Evolutionary conservation across 2,113 vertebrate genomes (phyloP).

Genomic region (Corynorhinus townsendii): DNA sequence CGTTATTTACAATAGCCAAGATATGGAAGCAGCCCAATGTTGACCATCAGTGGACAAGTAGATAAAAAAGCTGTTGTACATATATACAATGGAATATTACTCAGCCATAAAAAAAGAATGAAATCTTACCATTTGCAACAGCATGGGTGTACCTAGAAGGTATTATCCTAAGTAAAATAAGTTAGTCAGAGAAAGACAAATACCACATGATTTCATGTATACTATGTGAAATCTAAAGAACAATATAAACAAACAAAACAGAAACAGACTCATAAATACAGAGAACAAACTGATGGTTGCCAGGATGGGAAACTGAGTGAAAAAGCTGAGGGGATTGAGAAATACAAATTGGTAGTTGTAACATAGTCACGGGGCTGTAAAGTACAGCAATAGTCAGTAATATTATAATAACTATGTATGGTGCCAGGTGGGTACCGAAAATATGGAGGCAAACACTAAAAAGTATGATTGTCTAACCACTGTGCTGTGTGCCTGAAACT

Average conservation of each 20-base stretch:
- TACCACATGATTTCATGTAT: background rate
- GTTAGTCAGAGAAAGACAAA: background rate
- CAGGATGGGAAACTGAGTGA: background rate
- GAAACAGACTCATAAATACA: background rate
- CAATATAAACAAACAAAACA: background rate
- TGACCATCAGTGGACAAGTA: background rate
- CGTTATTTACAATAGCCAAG: background rate
- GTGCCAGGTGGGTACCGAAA: background rate
- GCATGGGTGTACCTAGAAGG: background rate
- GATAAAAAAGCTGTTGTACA: background rate
- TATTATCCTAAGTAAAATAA: background rate
- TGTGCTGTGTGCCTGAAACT: background rate
- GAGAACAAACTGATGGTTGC: background rate
- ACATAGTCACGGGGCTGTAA: background rate
- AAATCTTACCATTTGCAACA: background rate
- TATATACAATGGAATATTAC: background rate
- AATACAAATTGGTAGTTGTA: background rate
- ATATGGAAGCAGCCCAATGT: background rate
- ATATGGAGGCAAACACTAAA: background rate
- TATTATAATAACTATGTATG: background rate
- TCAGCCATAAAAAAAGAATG: background rate
- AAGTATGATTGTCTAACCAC: background rate
- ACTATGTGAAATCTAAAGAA: background rate
- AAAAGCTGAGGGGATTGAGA: background rate
- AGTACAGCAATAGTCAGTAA: background rate